A percentile compares a stretch with the other conserved stretches of the same genome.
Evolutionary conservation across 2,797 vertebrate genomes (phyloP).

Genomic region (Micromesistius poutassou): DNA sequence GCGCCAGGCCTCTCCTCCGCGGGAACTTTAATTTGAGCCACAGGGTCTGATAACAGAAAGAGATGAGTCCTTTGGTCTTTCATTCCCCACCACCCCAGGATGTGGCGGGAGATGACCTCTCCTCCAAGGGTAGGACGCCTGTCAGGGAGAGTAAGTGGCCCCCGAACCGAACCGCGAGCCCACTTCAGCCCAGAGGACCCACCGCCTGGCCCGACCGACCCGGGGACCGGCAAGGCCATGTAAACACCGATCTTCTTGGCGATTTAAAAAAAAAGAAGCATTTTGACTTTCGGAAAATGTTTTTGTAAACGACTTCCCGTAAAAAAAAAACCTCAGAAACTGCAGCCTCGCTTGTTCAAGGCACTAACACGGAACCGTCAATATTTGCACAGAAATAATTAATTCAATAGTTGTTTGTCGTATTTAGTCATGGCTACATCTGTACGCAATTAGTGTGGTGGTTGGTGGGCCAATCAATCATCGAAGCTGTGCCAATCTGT

Average conservation of each 20-base stretch:
- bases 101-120: conserved; percentile 1
- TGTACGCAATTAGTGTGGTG: background rate
- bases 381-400: conserved; percentile 11
- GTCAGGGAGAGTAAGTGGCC: background rate
- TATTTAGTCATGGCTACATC: conserved; percentile 1
- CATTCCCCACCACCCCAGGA: background rate
- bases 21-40: background rate
- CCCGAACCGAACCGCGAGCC: background rate
- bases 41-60: conserved; percentile 23
- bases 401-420: conserved; percentile 12
- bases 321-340: background rate
- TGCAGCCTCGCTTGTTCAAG: background rate
- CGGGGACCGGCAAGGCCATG: background rate
- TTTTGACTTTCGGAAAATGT: background rate
- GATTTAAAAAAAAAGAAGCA: no score
- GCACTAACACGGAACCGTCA: background rate
- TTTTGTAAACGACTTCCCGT: no score
- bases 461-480: conserved; percentile 11
- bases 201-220: background rate
- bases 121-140: background rate
- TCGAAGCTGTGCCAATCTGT: conserved; percentile 16
- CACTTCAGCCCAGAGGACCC: background rate
- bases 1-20: background rate
- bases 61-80: conserved; percentile 40
- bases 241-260: background rate